phyloP scores from a whole-genome alignment of 2,113 vertebrate species.

The Rhadina sibilatrix region DNA sequence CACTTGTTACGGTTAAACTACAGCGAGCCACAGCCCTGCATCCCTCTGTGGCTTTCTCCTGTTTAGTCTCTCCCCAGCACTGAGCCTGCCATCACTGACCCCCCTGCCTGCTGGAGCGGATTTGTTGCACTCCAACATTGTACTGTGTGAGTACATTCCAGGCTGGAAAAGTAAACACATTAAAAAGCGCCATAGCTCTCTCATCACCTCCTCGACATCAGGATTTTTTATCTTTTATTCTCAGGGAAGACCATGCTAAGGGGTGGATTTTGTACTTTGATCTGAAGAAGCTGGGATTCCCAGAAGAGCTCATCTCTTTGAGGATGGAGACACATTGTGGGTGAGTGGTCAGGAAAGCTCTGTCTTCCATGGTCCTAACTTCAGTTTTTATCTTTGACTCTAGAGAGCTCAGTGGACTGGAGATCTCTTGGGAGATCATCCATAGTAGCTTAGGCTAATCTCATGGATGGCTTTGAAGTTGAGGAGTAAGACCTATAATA shows the following conservation, averaged over 20 bases:
- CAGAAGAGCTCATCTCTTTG: neutral
- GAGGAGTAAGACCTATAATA: neutral
- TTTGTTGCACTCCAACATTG: neutral
- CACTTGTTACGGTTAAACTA: conserved; percentile 12
- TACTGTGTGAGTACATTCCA: neutral
- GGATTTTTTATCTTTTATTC: conserved; percentile 2
- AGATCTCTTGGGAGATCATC: neutral
- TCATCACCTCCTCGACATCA: neutral
- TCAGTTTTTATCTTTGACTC: neutral
- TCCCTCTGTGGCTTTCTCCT: neutral
- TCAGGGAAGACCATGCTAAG: neutral
- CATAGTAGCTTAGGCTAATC: neutral
- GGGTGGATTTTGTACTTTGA: neutral
- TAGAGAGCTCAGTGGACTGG: neutral
- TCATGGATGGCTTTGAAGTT: neutral
- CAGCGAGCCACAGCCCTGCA: neutral
- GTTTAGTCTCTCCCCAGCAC: conserved; percentile 9
- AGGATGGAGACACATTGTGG: neutral
- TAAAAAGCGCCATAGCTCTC: neutral
- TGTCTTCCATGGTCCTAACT: neutral
- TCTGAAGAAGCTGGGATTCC: neutral
- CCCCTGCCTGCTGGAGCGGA: neutral
- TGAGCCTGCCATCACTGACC: neutral
- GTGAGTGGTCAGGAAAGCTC: neutral
- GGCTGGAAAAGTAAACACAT: conserved; percentile 32